Conservation (phyloP, 2,888 invertebrate species). For the Gymnocheta viridis region DNA sequence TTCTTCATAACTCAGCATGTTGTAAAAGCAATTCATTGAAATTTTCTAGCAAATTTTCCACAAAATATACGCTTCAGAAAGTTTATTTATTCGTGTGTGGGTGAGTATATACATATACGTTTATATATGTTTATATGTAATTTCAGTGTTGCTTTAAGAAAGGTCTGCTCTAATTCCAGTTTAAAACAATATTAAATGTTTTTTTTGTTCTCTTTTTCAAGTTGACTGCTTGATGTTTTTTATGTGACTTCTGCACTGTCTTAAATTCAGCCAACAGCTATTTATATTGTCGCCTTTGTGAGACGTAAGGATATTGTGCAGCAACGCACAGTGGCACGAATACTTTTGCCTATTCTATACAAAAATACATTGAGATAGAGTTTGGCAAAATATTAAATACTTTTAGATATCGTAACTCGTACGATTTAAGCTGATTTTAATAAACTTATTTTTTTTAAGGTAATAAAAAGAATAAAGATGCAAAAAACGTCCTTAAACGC, state of each 20-base stretch:
- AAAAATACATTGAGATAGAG: no score
- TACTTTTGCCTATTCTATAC: no score
- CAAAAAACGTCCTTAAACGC: no score
- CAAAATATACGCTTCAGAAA: slow-evolving; percentile 32
- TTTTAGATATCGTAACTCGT: no score
- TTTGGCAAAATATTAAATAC: no score
- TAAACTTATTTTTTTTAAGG: no score
- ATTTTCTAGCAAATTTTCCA: slow-evolving; percentile 66
- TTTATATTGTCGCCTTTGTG: not conserved
- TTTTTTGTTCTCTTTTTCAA: not conserved
- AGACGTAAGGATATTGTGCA: not conserved
- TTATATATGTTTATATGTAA: not conserved
- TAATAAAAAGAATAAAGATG: no score
- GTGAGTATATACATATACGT: not conserved
- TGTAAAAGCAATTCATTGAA: slow-evolving; percentile 52
- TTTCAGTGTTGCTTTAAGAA: not conserved
- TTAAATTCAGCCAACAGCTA: slow-evolving; percentile 29
- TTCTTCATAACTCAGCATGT: slow-evolving; percentile 51
- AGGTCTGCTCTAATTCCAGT: slow-evolving; percentile 47
- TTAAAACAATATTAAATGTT: slow-evolving; percentile 31
- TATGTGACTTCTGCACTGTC: slow-evolving; percentile 9
- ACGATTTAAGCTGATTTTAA: no score
- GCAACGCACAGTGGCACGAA: not conserved
- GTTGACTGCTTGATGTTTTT: slow-evolving; percentile 7
- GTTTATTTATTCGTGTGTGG: not conserved